Percentiles rank a stretch among this genome's conserved stretches.
phyloP scores from a whole-genome alignment of 2,888 invertebrate species.

The Nomada fabriciana region DNA sequence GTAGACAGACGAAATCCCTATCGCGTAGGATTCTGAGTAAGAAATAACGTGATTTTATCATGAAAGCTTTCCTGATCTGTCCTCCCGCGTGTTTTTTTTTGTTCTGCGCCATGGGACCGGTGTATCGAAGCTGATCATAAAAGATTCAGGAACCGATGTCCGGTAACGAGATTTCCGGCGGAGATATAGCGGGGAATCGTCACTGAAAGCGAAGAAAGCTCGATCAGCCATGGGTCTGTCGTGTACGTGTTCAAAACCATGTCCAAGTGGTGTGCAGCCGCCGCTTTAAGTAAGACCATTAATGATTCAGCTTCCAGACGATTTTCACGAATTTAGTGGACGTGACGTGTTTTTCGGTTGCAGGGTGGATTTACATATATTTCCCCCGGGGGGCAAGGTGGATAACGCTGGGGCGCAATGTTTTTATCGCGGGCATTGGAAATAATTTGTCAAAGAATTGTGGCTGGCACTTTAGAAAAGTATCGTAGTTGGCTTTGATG shows the following conservation, averaged over 20 bases:
- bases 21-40: background rate
- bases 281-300: constrained; percentile 39
- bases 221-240: constrained; percentile 49
- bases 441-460: no score
- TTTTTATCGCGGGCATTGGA: no score
- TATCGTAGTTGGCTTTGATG: no score
- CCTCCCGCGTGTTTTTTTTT: constrained; percentile 28
- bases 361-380: background rate
- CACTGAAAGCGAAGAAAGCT: constrained; percentile 47
- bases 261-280: constrained; percentile 39
- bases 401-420: no score
- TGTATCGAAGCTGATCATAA: constrained; percentile 69
- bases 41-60: constrained; percentile 33
- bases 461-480: no score
- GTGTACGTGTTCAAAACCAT: constrained; percentile 54
- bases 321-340: background rate
- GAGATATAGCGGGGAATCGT: constrained; percentile 45
- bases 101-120: constrained; percentile 37
- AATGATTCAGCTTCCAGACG: constrained; percentile 52
- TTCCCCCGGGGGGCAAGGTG: background rate
- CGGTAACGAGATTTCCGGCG: constrained; percentile 78
- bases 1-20: no score
- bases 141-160: constrained; percentile 78
- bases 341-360: background rate
- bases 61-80: constrained; percentile 27